Base-by-base conservation (phyloP, 1,140 invertebrate species). In the Nasonia longicornis region DNA sequence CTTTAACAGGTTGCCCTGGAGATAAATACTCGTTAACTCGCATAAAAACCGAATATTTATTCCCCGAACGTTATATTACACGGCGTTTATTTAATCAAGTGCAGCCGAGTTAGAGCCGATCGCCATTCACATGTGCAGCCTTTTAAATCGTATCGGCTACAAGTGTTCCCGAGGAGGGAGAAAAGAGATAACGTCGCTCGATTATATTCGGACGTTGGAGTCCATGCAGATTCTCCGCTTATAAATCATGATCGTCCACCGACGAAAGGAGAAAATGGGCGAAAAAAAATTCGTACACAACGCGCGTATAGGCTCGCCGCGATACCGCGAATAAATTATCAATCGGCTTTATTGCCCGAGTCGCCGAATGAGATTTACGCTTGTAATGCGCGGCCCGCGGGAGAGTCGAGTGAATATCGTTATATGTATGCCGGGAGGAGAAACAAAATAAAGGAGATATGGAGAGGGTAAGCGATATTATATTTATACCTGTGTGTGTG, bases 11-110 rank as follows among this genome's bases (percentile, higher is more conserved):
- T 79, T 79, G 52, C 52, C 69, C 38, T 64, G 26, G 14, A 74
- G 45, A 75, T 80, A 75, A 80, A 80, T 75, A 80, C 79, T 80
- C 72, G 79, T 75, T 80, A 80, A 16, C 52, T 70, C 42, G 7
- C 72, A 80, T 80, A 80, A 75, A 69, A 58, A 14, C 29, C 42
- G 22, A n/a, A 80, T 75, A 75, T 80, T 52, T 75, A 80, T 75
- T 69, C 79, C n/a, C n/a, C 42, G 26, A 69, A 69, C 14, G 58
- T 67, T 69, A 71, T 38, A 75, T 74, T 75, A 80, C 63, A 75
- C 26, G 35, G 72, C 45, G 72, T 52, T 75, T 74, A 75, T 80
- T 75, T 75, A 75, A 75, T 80, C 72, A 75, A 69, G 63, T 63
- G 70, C 52, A n/a, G 2, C 0, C 31, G 31, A 35, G 31, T 6